Conservation (phyloP, 2,888 invertebrate genomes). For the Rhagium mordax region DNA sequence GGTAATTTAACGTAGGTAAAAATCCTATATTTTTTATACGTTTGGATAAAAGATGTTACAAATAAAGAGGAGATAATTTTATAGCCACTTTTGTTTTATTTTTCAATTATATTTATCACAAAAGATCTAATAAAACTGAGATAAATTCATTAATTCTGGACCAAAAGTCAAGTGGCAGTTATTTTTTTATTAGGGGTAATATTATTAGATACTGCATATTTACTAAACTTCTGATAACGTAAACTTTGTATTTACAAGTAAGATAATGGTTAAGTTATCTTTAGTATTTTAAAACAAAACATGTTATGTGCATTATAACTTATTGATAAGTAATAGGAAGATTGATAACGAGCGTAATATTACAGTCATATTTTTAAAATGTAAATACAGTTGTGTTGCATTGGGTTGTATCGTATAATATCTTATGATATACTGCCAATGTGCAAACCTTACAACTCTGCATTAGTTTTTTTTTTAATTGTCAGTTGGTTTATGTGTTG, state of each 20-base stretch:
- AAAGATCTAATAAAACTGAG: not conserved
- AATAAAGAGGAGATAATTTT: conserved; percentile 2
- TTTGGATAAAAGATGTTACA: conserved; percentile 12
- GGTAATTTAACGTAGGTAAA: conserved; percentile 5
- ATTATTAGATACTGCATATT: not conserved
- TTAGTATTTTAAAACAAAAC: not conserved
- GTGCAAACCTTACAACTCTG: no score
- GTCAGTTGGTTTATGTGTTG: no score
- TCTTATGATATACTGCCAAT: no score
- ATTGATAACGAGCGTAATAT: not conserved
- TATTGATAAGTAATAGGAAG: not conserved
- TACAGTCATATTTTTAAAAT: no score
- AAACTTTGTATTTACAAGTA: not conserved
- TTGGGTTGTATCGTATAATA: no score
- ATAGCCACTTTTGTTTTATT: not conserved
- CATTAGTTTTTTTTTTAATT: no score
- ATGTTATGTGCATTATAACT: not conserved
- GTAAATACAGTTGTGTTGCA: no score
- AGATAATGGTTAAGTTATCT: not conserved
- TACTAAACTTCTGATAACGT: not conserved
- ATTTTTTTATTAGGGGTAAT: not conserved
- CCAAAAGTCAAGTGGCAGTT: not conserved
- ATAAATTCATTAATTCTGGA: not conserved
- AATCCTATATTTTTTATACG: conserved; percentile 18
- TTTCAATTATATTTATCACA: no score